Conservation (phyloP, 2,113 vertebrate genomes). For the Otis tarda region DNA sequence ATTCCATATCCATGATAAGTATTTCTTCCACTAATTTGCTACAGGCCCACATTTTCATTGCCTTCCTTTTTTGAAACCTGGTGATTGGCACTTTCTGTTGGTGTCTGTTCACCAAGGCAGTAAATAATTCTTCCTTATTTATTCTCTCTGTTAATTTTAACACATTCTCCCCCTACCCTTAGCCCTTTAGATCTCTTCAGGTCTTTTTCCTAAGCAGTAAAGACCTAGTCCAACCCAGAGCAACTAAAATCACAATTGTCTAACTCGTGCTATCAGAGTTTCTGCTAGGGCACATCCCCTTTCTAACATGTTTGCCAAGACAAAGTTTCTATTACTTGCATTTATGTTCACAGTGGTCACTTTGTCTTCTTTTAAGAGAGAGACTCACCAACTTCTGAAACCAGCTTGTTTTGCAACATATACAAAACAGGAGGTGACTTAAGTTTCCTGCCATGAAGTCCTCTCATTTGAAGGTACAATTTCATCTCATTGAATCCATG, state of each 20-base stretch:
- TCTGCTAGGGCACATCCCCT: neutral
- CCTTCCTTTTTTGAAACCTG: neutral
- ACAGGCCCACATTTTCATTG: neutral
- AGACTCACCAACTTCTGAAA: neutral
- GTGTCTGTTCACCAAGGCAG: neutral
- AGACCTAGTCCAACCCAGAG: neutral
- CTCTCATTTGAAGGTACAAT: neutral
- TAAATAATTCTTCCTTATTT: neutral
- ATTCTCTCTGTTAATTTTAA: neutral
- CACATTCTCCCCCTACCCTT: neutral
- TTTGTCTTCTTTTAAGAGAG: neutral
- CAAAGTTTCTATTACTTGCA: neutral
- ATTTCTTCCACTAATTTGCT: neutral
- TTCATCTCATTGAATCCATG: neutral
- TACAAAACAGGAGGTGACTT: neutral
- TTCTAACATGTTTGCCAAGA: neutral
- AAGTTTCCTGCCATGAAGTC: neutral
- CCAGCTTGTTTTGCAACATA: neutral
- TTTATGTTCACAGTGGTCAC: neutral
- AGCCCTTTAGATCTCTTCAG: neutral
- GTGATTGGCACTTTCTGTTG: no score
- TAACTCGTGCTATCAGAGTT: neutral
- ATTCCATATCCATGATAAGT: neutral
- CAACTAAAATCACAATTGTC: neutral
- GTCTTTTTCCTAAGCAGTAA: neutral